These are phyloP conservation scores for Margaritifera margaritifera DNA, from an alignment of 2,888 invertebrate species.

Conservation along the genomic window DNA sequence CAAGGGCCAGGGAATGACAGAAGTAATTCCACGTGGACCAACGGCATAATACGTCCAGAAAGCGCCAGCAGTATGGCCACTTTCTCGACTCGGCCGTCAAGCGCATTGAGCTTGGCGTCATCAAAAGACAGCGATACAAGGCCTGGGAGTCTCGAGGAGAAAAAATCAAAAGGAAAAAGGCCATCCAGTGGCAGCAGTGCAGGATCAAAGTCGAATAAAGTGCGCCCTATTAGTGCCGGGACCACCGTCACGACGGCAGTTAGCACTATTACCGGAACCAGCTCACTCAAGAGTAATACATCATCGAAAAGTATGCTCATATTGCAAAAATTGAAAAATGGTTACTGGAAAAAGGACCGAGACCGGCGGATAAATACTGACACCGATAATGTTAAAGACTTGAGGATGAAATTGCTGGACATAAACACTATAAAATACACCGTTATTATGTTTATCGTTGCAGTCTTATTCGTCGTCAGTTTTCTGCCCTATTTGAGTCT, in stretches of 20 bases:
- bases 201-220: too few relatives aligned
- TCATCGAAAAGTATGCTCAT: too few relatives aligned
- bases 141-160: neutral
- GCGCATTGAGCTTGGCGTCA: constrained; percentile 12
- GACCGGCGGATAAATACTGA: constrained; percentile 22
- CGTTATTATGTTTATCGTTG: constrained; percentile 43
- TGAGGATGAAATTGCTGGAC: constrained; percentile 40
- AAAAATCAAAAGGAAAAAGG: too few relatives aligned
- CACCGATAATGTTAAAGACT: constrained; percentile 30
- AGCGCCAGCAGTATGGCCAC: constrained; percentile 32
- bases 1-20: constrained; percentile 27
- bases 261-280: too few relatives aligned
- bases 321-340: too few relatives aligned
- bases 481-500: constrained; percentile 45
- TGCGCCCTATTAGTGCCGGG: too few relatives aligned
- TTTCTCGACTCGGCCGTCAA: constrained; percentile 21
- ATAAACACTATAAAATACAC: constrained; percentile 45
- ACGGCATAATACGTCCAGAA: constrained; percentile 34
- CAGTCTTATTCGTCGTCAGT: constrained; percentile 41
- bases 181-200: too few relatives aligned
- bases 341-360: too few relatives aligned
- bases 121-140: constrained; percentile 3
- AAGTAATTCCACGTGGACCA: constrained; percentile 40
- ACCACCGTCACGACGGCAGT: too few relatives aligned
- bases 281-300: too few relatives aligned